phyloP scores from a whole-genome alignment of 2,113 vertebrate species.

The Formicarius rufipectus region DNA sequence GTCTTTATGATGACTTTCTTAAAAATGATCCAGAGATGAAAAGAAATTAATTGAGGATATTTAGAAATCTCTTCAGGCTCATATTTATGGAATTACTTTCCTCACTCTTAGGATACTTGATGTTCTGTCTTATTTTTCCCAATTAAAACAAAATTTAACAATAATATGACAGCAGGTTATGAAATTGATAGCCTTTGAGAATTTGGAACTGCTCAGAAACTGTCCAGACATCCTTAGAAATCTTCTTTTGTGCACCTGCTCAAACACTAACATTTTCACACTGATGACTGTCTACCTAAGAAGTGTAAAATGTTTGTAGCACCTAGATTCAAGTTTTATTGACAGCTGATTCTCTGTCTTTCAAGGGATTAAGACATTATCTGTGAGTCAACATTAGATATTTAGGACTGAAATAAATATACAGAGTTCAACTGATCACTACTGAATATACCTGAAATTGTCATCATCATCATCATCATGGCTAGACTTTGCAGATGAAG shows the following conservation, averaged over 20 bases:
- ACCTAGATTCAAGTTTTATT: background rate
- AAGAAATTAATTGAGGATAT: background rate
- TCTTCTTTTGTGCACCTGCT: background rate
- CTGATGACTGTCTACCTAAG: background rate
- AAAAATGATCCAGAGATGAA: background rate
- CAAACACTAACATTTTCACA: background rate
- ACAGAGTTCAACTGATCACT: background rate
- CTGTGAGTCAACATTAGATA: background rate
- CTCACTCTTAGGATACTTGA: background rate
- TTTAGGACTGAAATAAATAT: background rate
- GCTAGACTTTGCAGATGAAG: no score
- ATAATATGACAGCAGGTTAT: background rate
- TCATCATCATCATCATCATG: no score
- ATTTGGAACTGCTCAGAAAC: background rate
- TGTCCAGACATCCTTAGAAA: background rate
- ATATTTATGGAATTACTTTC: background rate
- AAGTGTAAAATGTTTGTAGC: background rate
- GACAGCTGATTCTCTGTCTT: background rate
- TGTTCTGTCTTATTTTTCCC: background rate
- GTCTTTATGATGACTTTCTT: background rate
- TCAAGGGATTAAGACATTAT: background rate
- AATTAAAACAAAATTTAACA: background rate
- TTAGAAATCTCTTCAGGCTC: background rate
- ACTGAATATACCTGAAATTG: background rate
- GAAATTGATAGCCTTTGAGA: background rate